Evolutionary conservation across 1,140 invertebrate species (phyloP), one percentile per base, ranked within the genome.

Genomic region (Zophobas morio): DNA sequence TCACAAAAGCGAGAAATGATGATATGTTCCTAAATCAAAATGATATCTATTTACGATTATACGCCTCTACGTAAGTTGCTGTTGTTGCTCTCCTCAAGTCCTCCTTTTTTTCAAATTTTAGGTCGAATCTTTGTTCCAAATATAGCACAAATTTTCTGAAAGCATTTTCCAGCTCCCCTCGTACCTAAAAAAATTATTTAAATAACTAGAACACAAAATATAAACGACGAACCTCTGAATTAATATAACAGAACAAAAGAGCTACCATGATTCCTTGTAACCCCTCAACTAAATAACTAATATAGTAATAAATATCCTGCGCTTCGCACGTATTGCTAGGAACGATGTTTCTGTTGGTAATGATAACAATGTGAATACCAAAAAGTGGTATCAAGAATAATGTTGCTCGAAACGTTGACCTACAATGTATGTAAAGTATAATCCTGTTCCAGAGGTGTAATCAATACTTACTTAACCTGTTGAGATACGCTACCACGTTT

Each of bases 221-320:
- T 20, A 20, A 20, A 20, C 20, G 20, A 20, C 20, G 20, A 20
- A 91, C 90, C 87, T 92, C 90, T 81, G 87, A 88, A 81, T 90
- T 91, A 6, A 88, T 75, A 79, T 90, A 92, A 81, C 91, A 92
- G 79, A 90, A 91, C 0, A 91, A 81, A 60, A 89, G 63, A 4
- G 90, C 86, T 0, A 91, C 89, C 8, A 89, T 81, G 37, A 90
- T 85, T 1, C 90, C 90, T 80, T 91, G 90, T 3, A 90, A 76
- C 0, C 88, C 89, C 74, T 91, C 90, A 8, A 91, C 81, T 0
- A 87, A 80, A 76, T 90, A 91, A 0, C 88, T 87, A 6, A 88
- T 73, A 74, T 88, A 88, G 56, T 89, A 89, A 79, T 90, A 91
- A 8, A 86, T 80, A 78, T 91, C 88, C 77, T 90, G 88, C 0